Evolutionary conservation across 2,888 invertebrate genomes (phyloP).

Genomic region (Aelia acuminata): DNA sequence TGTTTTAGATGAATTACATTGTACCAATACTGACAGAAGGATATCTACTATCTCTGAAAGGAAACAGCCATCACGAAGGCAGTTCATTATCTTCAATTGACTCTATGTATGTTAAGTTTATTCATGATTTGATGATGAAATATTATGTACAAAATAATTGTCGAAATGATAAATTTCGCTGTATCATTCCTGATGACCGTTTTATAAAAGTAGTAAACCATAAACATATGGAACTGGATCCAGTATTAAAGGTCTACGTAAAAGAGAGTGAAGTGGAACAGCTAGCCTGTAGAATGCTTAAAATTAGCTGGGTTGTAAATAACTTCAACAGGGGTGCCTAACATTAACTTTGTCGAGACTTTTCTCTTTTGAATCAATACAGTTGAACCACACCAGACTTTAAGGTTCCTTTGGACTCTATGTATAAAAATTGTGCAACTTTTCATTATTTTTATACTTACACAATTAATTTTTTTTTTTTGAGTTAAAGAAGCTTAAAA

Average conservation of each 20-base stretch:
- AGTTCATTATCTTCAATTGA: constrained; percentile 60
- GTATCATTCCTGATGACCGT: constrained; percentile 61
- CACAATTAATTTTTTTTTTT: too few species aligned
- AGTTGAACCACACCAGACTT: too few species aligned
- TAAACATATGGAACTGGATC: constrained; percentile 61
- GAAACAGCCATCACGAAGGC: not conserved
- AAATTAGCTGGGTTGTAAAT: constrained; percentile 61
- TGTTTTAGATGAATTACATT: constrained; percentile 65
- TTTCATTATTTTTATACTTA: too few species aligned
- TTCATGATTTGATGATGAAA: constrained; percentile 63
- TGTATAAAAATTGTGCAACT: too few species aligned
- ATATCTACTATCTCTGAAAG: constrained; percentile 62
- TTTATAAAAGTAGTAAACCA: constrained; percentile 57
- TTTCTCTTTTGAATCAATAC: not conserved
- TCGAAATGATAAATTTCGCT: constrained; percentile 64
- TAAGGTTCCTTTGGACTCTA: too few species aligned
- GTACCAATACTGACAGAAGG: constrained; percentile 65
- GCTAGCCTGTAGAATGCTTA: constrained; percentile 62
- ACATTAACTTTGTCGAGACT: not conserved
- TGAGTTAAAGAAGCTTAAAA: too few species aligned
- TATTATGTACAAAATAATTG: constrained; percentile 63
- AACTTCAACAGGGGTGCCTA: constrained; percentile 27
- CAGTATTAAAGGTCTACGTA: constrained; percentile 62
- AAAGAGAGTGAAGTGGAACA: constrained; percentile 62
- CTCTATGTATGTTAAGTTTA: constrained; percentile 62